Evolutionary conservation across 2,113 vertebrate genomes (phyloP), one percentile per base, ranked within the genome.

Genomic region (Pedetes capensis): DNA sequence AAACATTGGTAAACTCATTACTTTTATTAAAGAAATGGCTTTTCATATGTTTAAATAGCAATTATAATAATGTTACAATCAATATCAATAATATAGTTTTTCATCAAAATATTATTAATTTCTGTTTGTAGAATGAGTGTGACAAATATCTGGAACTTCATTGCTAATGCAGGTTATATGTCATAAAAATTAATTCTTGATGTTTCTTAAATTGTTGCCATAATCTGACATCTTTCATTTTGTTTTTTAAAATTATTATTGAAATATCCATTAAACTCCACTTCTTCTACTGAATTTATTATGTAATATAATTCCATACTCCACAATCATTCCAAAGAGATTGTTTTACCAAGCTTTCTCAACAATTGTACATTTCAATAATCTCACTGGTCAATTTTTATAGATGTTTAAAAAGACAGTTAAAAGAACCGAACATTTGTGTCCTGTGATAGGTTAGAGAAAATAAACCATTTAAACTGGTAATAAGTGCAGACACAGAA

Each of bases 381-480:
- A 91, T 88, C 17, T 44, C 13, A 20, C 29, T 47, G 32, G 74
- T 91, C 61, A 68, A 86, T 72, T 80, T 95, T 92, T 90, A 87
- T 64, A 66, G 68, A 87, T 29, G 49, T 17, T 55, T 93, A 82
- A 91, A 84, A 63, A 82, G 37, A 2, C 68, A 68, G 25, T 86
- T 93, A 86, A 68, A 63, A 72, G 55, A 93, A 87, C 1, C 86
- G 27, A 82, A 53, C 13, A 59, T 83, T 69, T 85, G 12, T 81
- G 92, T 75, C 18, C 55, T 68, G 81, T 92, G 22, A 55, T 51
- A 78, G 4, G 93, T 68, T 53, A 72, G 11, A 32, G 8, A 37
- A 55, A 86, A 82, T 76, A 93, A 81, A 71, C 1, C 25, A 84
- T 1, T 76, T 82, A 83, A 87, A 66, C 11, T 29, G 22, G 13